A percentile compares a stretch with the other conserved stretches of the same genome.
Conservation (phyloP, 2,888 invertebrate genomes). For the Cataglyphis albicans region DNA sequence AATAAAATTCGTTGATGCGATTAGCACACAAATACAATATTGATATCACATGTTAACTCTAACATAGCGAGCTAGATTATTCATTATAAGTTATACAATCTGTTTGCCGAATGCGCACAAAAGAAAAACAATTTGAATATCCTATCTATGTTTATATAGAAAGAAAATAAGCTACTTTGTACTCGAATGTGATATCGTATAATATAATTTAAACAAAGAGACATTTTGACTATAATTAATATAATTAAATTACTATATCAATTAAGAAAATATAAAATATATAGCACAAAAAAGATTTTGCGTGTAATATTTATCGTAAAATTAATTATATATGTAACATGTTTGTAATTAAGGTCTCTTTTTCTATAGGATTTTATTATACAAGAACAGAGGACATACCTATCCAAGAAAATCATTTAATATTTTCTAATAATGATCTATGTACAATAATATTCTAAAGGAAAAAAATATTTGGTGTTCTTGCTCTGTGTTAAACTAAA, state of each 20-base stretch:
- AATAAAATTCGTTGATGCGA: conserved; percentile 45
- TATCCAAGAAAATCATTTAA: conserved; percentile 8
- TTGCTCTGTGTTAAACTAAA: conserved; percentile 46
- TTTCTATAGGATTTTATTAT: not conserved
- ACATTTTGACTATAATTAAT: not conserved
- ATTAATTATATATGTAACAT: not conserved
- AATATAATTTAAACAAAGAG: not conserved
- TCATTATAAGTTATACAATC: conserved; percentile 24
- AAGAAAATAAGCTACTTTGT: not conserved
- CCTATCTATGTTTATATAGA: not conserved
- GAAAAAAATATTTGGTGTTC: conserved; percentile 13
- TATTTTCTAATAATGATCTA: not conserved
- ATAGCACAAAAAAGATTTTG: not conserved
- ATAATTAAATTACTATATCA: not conserved
- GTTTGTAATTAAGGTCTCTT: not conserved
- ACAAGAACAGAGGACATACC: not conserved
- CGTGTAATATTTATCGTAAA: not conserved
- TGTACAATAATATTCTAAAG: not conserved
- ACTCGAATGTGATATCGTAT: not conserved
- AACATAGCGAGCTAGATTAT: conserved; percentile 15
- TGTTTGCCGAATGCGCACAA: not conserved
- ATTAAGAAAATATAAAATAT: not conserved
- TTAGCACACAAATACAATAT: conserved; percentile 43
- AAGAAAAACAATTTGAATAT: not conserved
- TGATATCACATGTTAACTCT: conserved; percentile 27